Evolutionary conservation across 23 tunicate species (phyloP).

Genomic region (Halocynthia roretzi): DNA sequence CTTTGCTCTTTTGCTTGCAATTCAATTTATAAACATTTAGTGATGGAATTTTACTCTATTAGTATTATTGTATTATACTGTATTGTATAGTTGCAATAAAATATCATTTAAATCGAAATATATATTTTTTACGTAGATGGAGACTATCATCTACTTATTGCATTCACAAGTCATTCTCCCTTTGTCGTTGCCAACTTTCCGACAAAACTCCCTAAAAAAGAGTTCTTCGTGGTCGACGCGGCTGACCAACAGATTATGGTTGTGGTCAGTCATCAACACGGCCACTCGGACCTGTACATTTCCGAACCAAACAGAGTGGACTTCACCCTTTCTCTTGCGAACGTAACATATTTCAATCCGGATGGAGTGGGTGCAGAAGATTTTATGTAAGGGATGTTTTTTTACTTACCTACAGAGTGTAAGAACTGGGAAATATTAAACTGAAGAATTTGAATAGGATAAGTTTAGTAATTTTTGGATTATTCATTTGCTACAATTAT

Average conservation of each 20-base stretch:
- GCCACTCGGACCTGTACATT: conserved; percentile 42
- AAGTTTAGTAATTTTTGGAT: too few relatives aligned
- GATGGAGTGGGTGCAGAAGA: conserved; percentile 21
- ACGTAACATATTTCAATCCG: conserved; percentile 57
- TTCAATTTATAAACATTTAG: too few relatives aligned
- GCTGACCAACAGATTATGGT: conserved; percentile 78
- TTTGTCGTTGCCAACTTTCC: conserved; percentile 57
- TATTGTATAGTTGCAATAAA: too few relatives aligned
- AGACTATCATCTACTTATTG: conserved; percentile 22
- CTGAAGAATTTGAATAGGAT: too few relatives aligned
- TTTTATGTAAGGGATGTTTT: conserved; percentile 25
- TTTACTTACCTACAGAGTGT: background rate
- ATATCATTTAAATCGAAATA: too few relatives aligned
- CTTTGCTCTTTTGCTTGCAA: background rate
- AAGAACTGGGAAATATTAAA: too few relatives aligned
- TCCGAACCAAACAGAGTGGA: conserved; percentile 82
- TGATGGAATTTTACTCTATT: too few relatives aligned
- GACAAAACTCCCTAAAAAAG: conserved; percentile 19
- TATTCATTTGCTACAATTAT: too few relatives aligned
- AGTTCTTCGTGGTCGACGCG: conserved; percentile 62
- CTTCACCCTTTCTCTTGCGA: conserved; percentile 50
- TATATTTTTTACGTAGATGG: background rate
- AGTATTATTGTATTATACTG: too few relatives aligned
- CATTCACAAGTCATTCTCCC: conserved; percentile 43
- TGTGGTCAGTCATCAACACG: conserved; percentile 32